Conservation (phyloP, 2,113 vertebrate genomes). For the Patagioenas fasciata region DNA sequence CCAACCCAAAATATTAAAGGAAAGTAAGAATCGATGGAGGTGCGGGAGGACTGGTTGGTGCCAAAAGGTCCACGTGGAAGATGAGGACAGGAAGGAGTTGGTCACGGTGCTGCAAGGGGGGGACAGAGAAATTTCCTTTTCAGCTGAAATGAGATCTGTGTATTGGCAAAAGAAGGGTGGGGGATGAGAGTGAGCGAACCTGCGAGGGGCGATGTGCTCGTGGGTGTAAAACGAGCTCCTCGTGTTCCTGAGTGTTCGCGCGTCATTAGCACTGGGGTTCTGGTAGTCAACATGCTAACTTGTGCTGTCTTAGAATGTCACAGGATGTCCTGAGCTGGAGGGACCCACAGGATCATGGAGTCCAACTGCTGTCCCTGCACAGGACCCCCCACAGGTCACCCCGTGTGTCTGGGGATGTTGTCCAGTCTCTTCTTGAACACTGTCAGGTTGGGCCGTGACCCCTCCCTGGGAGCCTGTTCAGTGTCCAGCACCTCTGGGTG, state of each 20-base stretch:
- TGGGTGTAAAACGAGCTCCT: neutral
- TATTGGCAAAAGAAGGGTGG: neutral
- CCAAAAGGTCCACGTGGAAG: accelerated
- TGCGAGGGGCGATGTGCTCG: accelerated
- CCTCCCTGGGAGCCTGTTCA: no score
- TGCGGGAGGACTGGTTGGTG: neutral
- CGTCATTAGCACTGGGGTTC: accelerated
- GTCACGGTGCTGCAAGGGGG: neutral
- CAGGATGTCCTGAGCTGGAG: no score
- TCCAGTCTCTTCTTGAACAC: no score
- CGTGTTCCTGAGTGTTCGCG: neutral
- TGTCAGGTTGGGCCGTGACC: no score
- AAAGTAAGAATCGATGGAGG: neutral
- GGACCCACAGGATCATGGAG: no score
- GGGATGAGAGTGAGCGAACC: accelerated
- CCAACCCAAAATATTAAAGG: neutral
- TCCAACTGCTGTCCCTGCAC: no score
- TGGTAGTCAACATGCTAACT: neutral
- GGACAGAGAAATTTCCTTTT: neutral
- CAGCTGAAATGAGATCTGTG: accelerated
- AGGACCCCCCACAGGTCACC: no score
- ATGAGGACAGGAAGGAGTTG: neutral
- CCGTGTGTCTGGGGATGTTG: no score
- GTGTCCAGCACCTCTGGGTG: no score
- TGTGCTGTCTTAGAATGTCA: neutral